phyloP scores from a whole-genome alignment of 64 coral and sea anemone genomes.

The Astreopora myriophthalma region DNA sequence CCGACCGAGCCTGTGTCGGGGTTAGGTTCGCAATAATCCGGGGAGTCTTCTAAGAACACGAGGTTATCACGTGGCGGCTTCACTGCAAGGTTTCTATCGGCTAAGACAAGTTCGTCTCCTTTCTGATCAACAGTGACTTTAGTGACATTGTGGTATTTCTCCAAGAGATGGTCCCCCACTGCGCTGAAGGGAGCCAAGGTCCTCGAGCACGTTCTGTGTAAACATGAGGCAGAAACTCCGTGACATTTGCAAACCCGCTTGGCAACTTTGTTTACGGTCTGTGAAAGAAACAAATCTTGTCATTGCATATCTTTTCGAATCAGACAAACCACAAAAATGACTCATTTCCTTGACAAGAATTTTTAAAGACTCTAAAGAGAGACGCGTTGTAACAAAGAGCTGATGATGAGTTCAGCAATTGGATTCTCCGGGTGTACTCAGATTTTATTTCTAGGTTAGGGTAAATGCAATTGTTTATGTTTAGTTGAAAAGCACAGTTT shows the following conservation, averaged over 20 bases:
- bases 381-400: too few species aligned
- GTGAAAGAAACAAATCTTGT: neutral
- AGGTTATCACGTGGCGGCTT: conserved; percentile 71
- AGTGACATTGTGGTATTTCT: conserved; percentile 59
- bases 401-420: too few species aligned
- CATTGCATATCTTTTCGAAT: too few species aligned
- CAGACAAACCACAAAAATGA: too few species aligned
- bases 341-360: too few species aligned
- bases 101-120: conserved; percentile 44
- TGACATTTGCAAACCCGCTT: conserved; percentile 77
- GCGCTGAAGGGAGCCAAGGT: conserved; percentile 56
- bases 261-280: conserved; percentile 83
- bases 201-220: conserved; percentile 61
- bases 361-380: too few species aligned
- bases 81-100: neutral
- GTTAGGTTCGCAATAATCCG: conserved; percentile 76
- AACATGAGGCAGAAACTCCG: conserved; percentile 76
- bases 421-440: too few species aligned
- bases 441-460: too few species aligned
- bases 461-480: too few species aligned
- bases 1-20: conserved; percentile 73
- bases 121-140: conserved; percentile 72
- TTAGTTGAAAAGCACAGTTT: too few species aligned
- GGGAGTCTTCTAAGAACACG: conserved; percentile 84
- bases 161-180: conserved; percentile 70